These are phyloP conservation scores for Echiichthys vipera DNA, from an alignment of 2,797 vertebrate genomes.

Conservation along the genomic window DNA sequence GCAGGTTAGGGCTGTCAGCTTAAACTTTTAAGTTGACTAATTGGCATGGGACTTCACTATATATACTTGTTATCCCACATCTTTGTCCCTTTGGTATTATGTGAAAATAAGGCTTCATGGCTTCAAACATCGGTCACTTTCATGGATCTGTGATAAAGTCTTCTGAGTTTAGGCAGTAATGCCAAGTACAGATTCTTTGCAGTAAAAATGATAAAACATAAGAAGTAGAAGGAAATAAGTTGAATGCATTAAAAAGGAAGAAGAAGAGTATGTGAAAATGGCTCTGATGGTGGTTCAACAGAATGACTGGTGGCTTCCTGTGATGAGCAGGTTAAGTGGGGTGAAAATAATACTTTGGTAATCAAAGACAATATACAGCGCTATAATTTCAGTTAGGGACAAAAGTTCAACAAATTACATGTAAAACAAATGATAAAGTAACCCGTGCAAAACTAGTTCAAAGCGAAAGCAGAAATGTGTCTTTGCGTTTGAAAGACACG, in stretches of 20 bases:
- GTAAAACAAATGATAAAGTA: slow-evolving; percentile 67
- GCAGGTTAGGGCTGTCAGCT: slow-evolving; percentile 59
- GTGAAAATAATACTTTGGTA: slow-evolving; percentile 81
- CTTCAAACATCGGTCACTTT: slow-evolving; percentile 4
- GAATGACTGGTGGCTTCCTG: slow-evolving; percentile 43
- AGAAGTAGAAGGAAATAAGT: slow-evolving; percentile 6
- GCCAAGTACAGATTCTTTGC: background rate
- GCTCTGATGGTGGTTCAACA: slow-evolving; percentile 32
- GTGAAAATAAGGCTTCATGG: slow-evolving; percentile 16
- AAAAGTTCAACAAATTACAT: slow-evolving; percentile 72
- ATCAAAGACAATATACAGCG: slow-evolving; percentile 78
- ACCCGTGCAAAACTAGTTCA: slow-evolving; percentile 59
- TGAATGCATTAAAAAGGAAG: slow-evolving; percentile 3
- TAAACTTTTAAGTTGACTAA: slow-evolving; percentile 50
- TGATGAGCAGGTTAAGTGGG: slow-evolving; percentile 79
- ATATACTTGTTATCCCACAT: slow-evolving; percentile 13
- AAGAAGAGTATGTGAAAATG: slow-evolving; percentile 9
- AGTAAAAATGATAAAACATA: background rate
- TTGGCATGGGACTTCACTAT: slow-evolving; percentile 45
- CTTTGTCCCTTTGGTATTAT: slow-evolving; percentile 5
- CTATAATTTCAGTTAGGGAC: slow-evolving; percentile 71
- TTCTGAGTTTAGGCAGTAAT: background rate
- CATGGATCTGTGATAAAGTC: background rate
- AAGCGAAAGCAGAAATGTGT: slow-evolving; percentile 61
- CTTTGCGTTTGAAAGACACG: slow-evolving; percentile 56